Base-by-base conservation (phyloP, 2,113 vertebrate genomes). In the Gopherus flavomarginatus region DNA sequence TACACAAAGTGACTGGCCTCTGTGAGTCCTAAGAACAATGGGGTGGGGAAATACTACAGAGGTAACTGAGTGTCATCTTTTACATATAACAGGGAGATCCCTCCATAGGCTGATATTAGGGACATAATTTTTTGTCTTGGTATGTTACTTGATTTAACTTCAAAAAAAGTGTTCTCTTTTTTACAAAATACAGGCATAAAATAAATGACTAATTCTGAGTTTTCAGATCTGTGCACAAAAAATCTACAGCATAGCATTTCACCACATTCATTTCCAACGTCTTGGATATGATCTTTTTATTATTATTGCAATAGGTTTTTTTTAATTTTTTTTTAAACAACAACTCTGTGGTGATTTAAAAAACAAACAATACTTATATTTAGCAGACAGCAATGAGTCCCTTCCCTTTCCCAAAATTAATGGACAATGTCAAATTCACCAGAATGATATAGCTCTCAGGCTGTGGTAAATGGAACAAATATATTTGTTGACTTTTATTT, bases 401-500 rank as follows among this genome's bases (percentile, higher is more conserved):
- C 42, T 78, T 78, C 24, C 75, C 42, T 14, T 47, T 47, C 47
- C 42, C 38, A 26, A 44, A 27, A 78, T 27, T 47, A 78, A 8
- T 47, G 26, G 24, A 44, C 47, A 78, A 42, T 44, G 24, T 47
- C 42, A 78, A 27, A 38, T 72, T 21, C 65, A 38, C 35, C 65
- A 72, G n/a, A 72, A 72, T 38, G 17, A 21, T 69, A 72, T 38
- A 38, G 65, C n/a, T 72, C 31, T 9, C 35, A 38, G 65, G 8
- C 17, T 38, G 8, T n/a, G 35, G 4, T 22, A 72, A 38, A 38
- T 72, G 35, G 8, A 72, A 72, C 16, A 38, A 10, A 21, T 38
- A 72, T 38, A 72, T 72, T 72, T 72, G 65, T 96, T 87, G 27
- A 35, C 9, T 88, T 91, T 92, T 91, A 91, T 91, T 72, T 87